Evolutionary conservation across 2,888 invertebrate genomes (phyloP).

Genomic region (Mythimna impura): DNA sequence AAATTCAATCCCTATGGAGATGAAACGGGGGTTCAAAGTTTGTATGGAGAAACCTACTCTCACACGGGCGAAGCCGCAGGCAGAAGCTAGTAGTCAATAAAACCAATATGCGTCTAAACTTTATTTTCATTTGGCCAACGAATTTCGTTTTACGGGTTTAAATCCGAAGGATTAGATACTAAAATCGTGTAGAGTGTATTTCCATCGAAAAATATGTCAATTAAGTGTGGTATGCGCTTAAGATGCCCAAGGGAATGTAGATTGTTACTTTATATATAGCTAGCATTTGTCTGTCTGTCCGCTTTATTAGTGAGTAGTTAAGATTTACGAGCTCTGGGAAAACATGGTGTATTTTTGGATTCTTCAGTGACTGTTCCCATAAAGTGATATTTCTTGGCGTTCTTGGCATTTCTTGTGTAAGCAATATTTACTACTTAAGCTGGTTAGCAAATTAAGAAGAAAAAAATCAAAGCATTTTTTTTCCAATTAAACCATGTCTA

Average conservation of each 20-base stretch:
- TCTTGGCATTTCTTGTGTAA: background rate
- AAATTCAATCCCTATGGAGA: too few relatives aligned
- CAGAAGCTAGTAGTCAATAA: background rate
- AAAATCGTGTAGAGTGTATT: conserved; percentile 24
- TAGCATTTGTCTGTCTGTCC: conserved; percentile 84
- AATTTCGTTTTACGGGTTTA: background rate
- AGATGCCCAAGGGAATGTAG: conserved; percentile 77
- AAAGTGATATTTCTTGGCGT: conserved; percentile 17
- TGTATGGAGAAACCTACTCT: too few relatives aligned
- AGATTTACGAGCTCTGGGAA: conserved; percentile 80
- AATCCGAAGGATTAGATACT: conserved; percentile 19
- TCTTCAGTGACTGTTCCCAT: conserved; percentile 13
- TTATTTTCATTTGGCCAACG: conserved; percentile 18
- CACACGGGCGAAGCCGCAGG: too few relatives aligned
- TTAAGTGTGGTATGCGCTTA: conserved; percentile 55
- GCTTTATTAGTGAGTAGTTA: conserved; percentile 79
- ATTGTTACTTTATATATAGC: conserved; percentile 77
- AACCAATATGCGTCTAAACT: background rate
- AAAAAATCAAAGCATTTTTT: too few relatives aligned
- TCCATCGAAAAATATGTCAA: conserved; percentile 45
- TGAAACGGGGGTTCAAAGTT: too few relatives aligned
- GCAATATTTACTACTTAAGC: background rate
- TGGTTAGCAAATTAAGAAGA: background rate
- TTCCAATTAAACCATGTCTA: too few relatives aligned
- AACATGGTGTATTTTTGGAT: conserved; percentile 74